Conservation (phyloP, 2,797 vertebrate genomes). For the Myoxocephalus aenaeus region DNA sequence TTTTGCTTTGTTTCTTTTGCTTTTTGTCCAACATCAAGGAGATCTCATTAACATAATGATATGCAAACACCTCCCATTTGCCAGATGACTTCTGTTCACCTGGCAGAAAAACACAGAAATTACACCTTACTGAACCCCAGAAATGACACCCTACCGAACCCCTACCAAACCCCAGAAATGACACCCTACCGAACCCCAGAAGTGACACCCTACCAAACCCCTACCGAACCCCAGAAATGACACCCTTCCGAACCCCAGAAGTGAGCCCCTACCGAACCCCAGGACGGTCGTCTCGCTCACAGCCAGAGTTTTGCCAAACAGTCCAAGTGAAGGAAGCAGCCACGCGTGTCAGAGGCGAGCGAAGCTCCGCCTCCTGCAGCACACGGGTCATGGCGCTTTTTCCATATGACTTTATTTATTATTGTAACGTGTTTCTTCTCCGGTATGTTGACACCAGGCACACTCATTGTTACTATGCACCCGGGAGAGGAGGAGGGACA, state of each 20-base stretch:
- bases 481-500: slow-evolving; percentile 52
- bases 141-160: slow-evolving; percentile 20
- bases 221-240: no score
- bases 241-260: background rate
- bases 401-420: slow-evolving; percentile 90
- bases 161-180: slow-evolving; percentile 58
- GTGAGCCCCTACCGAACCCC: slow-evolving; percentile 47
- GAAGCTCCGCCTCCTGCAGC: slow-evolving; percentile 69
- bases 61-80: slow-evolving; percentile 85
- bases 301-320: slow-evolving; percentile 86
- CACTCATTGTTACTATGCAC: slow-evolving; percentile 88
- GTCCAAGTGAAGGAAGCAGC: slow-evolving; percentile 71
- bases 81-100: slow-evolving; percentile 86
- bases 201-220: background rate
- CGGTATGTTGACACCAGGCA: slow-evolving; percentile 78
- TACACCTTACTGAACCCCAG: background rate
- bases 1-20: slow-evolving; percentile 53
- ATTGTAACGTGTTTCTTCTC: slow-evolving; percentile 86
- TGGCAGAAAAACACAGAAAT: slow-evolving; percentile 69
- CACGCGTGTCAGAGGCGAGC: slow-evolving; percentile 43
- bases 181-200: background rate
- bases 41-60: slow-evolving; percentile 87
- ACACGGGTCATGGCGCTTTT: slow-evolving; percentile 83
- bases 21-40: slow-evolving; percentile 83
- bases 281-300: slow-evolving; percentile 83